A percentile compares a stretch with the other conserved stretches of the same genome.
phyloP scores from a whole-genome alignment of 37 sponge, comb jelly and placozoan genomes.

The Trichoplax adhaerens region DNA sequence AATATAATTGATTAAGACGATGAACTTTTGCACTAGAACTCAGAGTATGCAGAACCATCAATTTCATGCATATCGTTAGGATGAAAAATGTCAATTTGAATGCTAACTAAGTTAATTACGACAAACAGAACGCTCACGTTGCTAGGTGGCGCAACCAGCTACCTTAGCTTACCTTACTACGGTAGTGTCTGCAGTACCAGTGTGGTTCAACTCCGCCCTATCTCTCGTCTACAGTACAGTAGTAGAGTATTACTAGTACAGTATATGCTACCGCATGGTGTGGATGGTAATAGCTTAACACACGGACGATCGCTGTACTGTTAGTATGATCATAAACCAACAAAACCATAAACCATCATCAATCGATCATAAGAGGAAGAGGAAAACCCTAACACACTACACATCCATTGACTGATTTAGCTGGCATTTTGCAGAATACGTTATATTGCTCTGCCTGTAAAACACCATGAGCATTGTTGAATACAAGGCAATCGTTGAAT shows the following conservation, averaged over 20 bases:
- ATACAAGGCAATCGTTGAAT: slow-evolving; percentile 27
- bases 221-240: too few relatives aligned
- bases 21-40: too few relatives aligned
- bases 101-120: too few relatives aligned
- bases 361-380: not conserved
- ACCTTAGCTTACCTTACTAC: not conserved
- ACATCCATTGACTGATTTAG: not conserved
- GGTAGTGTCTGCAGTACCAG: too few relatives aligned
- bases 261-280: too few relatives aligned
- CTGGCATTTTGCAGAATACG: not conserved
- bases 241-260: too few relatives aligned
- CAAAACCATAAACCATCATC: not conserved
- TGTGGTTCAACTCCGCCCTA: too few relatives aligned
- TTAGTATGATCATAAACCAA: slow-evolving; percentile 1
- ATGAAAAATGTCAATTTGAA: too few relatives aligned
- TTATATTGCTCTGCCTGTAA: not conserved
- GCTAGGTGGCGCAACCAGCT: not conserved
- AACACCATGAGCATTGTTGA: slow-evolving; percentile 40
- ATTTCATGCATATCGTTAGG: too few relatives aligned
- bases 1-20: too few relatives aligned
- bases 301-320: not conserved
- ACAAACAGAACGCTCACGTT: not conserved
- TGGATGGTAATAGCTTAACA: not conserved
- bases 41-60: too few relatives aligned
- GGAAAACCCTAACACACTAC: not conserved